These are phyloP conservation scores for Cyanistes caeruleus DNA, from an alignment of 2,113 vertebrate genomes.

Conservation along the genomic window DNA sequence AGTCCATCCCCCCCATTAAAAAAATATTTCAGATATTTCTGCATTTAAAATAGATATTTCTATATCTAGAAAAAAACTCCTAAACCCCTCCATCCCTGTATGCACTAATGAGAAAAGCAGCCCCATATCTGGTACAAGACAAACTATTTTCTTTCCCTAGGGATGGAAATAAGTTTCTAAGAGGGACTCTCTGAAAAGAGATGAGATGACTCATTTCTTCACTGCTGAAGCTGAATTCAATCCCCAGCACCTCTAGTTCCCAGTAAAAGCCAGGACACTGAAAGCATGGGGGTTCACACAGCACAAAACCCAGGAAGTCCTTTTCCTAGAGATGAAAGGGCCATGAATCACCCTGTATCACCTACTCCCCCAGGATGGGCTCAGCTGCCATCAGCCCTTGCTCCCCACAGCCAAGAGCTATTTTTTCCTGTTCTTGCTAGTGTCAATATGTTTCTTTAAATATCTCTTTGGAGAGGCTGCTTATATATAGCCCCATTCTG, in stretches of 20 bases:
- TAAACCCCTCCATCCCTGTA: background rate
- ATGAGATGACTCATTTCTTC: constrained; percentile 29
- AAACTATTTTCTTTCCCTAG: constrained; percentile 23
- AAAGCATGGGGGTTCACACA: background rate
- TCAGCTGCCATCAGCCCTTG: constrained; percentile 1
- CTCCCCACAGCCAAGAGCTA: constrained; percentile 21
- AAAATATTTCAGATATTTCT: background rate
- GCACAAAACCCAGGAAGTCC: background rate
- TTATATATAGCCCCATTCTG: constrained; percentile 75
- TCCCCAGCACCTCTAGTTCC: background rate
- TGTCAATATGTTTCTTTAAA: constrained; percentile 76
- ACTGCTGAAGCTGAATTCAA: background rate
- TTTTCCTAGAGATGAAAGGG: constrained; percentile 28
- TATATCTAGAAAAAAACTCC: background rate
- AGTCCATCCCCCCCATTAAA: background rate
- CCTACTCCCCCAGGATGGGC: constrained; percentile 18
- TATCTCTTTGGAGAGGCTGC: constrained; percentile 66
- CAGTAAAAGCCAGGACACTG: background rate
- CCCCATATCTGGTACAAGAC: background rate
- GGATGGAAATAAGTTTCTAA: constrained; percentile 13
- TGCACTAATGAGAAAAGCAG: background rate
- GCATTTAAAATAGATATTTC: background rate
- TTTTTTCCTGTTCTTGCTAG: constrained; percentile 64
- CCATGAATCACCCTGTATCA: constrained; percentile 6
- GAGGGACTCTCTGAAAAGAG: background rate